Percentiles rank a stretch among this genome's conserved stretches.
Conservation (phyloP, 2,113 vertebrate genomes). For the Pelmatolapia mariae region DNA sequence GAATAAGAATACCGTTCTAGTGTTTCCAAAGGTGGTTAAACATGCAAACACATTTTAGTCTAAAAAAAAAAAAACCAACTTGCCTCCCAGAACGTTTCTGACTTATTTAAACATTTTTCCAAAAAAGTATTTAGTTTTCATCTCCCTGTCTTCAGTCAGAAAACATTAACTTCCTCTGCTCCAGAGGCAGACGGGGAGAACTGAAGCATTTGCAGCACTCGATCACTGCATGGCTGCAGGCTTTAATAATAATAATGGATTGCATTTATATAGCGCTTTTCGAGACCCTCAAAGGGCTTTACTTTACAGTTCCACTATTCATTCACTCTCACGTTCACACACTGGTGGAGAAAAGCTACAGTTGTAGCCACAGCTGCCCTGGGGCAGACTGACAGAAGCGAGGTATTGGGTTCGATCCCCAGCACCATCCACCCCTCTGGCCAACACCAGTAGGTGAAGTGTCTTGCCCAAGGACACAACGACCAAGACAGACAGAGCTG, state of each 20-base stretch:
- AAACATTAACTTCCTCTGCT: not conserved
- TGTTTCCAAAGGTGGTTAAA: not conserved
- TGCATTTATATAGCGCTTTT: not conserved
- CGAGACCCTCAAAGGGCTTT: too few relatives aligned
- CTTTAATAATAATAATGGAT: not conserved
- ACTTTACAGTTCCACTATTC: too few relatives aligned
- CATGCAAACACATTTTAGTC: not conserved
- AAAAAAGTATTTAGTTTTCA: not conserved
- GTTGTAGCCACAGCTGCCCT: too few relatives aligned
- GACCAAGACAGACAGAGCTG: not conserved
- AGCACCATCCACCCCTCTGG: not conserved
- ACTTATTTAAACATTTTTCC: not conserved
- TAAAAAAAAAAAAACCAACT: fast-evolving
- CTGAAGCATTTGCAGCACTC: not conserved
- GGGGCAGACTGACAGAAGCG: too few relatives aligned
- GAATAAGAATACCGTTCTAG: not conserved
- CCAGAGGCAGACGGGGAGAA: not conserved
- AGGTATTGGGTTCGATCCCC: not conserved
- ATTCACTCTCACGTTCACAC: too few relatives aligned
- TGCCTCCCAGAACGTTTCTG: not conserved
- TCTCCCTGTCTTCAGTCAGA: not conserved
- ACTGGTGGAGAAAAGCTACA: too few relatives aligned
- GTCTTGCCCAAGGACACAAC: not conserved
- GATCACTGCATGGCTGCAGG: not conserved
- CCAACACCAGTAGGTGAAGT: not conserved